Evolutionary conservation across 2,113 vertebrate genomes (phyloP), one percentile per base, ranked within the genome.

Genomic region (Epinephelus cyanopodus): DNA sequence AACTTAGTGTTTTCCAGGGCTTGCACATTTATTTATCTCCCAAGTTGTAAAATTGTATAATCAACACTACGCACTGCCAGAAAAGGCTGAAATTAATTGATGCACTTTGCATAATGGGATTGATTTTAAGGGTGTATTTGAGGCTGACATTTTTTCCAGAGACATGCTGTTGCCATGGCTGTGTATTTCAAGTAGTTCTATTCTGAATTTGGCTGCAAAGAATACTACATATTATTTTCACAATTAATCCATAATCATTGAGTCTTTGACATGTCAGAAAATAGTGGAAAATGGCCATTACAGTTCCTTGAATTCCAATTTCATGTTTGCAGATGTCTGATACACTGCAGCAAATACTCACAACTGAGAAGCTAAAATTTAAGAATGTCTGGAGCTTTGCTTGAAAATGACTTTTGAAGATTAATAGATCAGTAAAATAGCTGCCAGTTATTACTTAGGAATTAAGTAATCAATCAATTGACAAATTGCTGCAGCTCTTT

Each of bases 11-110:
- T 72, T 39, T 18, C 19, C 6, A 58, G 19, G 25, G 23, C 33
- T 53, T 48, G 14, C 50, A 73, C 50, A 17, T 27, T 66, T 53
- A 50, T 75, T 79, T 23, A 76, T 71, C 50, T 67, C 29, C 29
- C 69, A 57, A 65, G 7, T 48, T 73, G 37, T 54, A 54, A n/a
- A 74, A 42, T 50, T 64, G 15, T 48, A 19, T 17, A 52, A 45
- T 60, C 23, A 23, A 62, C 29, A 33, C 21, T 47, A 4, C 29
- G 6, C 13, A 18, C 15, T 48, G 25, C 6, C 19, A 58, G 58
- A 54, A 71, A 48, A 18, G n/a, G 21, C n/a, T 42, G 13, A 13
- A 19, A 77, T 21, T 52, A 56, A 71, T 64, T 64, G 17, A n/a
- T 42, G 52, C 69, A 58, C 15, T 48, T 72, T 61, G 42, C 18